Base-by-base conservation (phyloP, 2,113 vertebrate species). In the Charadrius vociferus region DNA sequence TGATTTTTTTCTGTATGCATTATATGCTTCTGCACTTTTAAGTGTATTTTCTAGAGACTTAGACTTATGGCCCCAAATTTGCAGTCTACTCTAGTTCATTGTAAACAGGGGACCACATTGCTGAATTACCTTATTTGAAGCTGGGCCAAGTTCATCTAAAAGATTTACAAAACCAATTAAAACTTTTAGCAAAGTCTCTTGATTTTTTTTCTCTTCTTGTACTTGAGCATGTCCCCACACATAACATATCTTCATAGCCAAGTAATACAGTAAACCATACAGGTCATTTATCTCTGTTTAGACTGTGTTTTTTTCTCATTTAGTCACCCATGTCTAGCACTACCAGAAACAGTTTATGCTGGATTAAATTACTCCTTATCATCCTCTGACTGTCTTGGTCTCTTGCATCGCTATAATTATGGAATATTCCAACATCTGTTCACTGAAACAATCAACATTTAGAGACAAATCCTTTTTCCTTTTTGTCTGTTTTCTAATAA, bases 141-240 rank as follows among this genome's bases (percentile, higher is more conserved):
- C n/a, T 68, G 29, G 49, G 75, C 82, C 82, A 95, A 92, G 43
- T 7, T 90, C 37, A 72, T 92, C 41, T 52, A 80, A 86, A 86
- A 90, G 43, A 94, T 92, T 92, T 86, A 61, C 17, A 91, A 94
- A 94, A 82, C 17, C 26, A 95, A 80, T 94, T 94, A 96, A 96
- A 82, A 90, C 52, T 86, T 92, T 67, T 75, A 86, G 56, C 41
- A 88, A 82, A 74, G 10, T 55, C 32, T 74, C 18, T 45, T 65
- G 30, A 53, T 49, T n/a, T 82, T 75, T 75, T 79, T 82, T 24
- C 21, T 83, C 12, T n/a, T 55, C 32, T 50, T 75, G 13, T 59
- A 50, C 47, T 92, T 88, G 22, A 74, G 17, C 45, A 45, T 79
- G 59, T 55, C 21, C 19, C 37, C 19, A 72, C 24, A 79, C 6